Evolutionary conservation across 1,140 invertebrate genomes (phyloP), one percentile per base, ranked within the genome.

Genomic region (Papilio xuthus): DNA sequence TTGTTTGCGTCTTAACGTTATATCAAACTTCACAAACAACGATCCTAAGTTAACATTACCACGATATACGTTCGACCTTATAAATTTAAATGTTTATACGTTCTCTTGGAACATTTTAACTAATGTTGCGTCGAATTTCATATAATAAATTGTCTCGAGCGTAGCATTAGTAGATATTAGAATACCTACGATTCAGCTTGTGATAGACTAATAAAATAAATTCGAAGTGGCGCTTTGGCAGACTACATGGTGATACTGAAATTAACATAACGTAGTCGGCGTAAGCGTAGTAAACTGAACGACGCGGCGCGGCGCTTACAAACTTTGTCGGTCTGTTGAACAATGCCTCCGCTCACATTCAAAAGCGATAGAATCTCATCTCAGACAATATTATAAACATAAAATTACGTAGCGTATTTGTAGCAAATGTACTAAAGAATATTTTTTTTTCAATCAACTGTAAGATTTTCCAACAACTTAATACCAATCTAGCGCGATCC

Each of bases 181-280:
- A 85, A 75, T 84, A 85, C 67, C 82, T 82, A 80, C 82, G 85
- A 85, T 85, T 89, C 79, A 78, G 79, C 73, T 84, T 76, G 86
- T 86, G 83, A 86, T 85, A 90, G 90, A 89, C 83, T 77, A 84
- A 88, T 88, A 88, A 90, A 90, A 90, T 90, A 88, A 88, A 90
- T 85, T 87, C 73, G 60, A 83, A 85, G 77, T 85, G 82, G 81
- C 79, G 80, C 80, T 86, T 78, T 87, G 83, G 84, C 84, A 88
- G 88, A 88, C 86, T 81, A 83, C 81, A 81, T 83, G 76, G 78
- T 77, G 71, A 80, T 85, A 87, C 84, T 83, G 83, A 83, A 87
- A 91, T 91, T 90, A 91, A 81, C 88, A 87, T 91, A 91, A 88
- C 82, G 81, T 85, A 85, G 86, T 88, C 85, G 85, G 86, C 83